Evolutionary conservation across 2,888 invertebrate genomes (phyloP).

Genomic region (Leptopilina syphax): DNA sequence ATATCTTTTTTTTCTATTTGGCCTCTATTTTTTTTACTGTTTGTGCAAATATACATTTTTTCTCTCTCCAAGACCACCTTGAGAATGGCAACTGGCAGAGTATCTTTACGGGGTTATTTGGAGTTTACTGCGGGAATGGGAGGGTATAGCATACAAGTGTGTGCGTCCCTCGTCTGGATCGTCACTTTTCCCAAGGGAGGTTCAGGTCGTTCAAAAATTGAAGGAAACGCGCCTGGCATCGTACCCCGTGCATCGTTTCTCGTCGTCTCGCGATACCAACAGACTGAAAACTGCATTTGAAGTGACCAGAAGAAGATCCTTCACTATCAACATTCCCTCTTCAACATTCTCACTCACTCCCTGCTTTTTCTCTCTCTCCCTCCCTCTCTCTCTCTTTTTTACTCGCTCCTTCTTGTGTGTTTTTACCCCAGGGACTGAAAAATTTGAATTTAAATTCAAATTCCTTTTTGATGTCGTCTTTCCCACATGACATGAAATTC

Average conservation of each 20-base stretch:
- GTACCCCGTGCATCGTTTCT: conserved; percentile 51
- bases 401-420: not conserved
- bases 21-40: conserved; percentile 28
- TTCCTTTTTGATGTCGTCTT: conserved; percentile 62
- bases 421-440: conserved; percentile 60
- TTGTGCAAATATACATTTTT: conserved; percentile 10
- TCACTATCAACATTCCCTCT: conserved; percentile 43
- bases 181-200: conserved; percentile 62
- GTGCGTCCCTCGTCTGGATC: conserved; percentile 62
- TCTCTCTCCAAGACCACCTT: conserved; percentile 23
- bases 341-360: conserved; percentile 7
- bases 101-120: conserved; percentile 71
- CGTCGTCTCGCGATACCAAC: conserved; percentile 53
- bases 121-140: conserved; percentile 68
- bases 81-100: conserved; percentile 47
- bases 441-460: conserved; percentile 75
- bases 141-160: conserved; percentile 19
- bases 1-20: not conserved
- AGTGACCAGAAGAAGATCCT: conserved; percentile 72
- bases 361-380: not conserved
- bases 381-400: not conserved
- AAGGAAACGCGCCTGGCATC: conserved; percentile 65
- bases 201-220: conserved; percentile 72
- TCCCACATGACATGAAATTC: conserved; percentile 42
- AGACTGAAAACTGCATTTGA: conserved; percentile 71